Evolutionary conservation across 2,888 invertebrate genomes (phyloP).

Genomic region (Cactoblastis cactorum): DNA sequence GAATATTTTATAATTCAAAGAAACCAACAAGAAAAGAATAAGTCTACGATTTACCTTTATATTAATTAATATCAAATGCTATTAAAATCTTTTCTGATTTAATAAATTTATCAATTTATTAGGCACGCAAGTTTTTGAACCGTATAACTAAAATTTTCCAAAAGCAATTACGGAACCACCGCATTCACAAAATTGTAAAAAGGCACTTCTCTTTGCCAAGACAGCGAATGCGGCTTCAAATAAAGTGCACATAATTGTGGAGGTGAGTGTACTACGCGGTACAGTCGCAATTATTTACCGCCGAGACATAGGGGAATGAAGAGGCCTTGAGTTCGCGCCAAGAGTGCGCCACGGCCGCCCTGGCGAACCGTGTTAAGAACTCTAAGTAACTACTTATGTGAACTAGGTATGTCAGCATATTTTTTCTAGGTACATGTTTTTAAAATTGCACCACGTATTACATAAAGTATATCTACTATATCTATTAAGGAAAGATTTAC

Average conservation of each 20-base stretch:
- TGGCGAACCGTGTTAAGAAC: constrained; percentile 47
- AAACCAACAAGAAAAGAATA: too few species aligned
- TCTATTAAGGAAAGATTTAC: too few species aligned
- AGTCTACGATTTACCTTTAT: too few species aligned
- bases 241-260: constrained; percentile 71
- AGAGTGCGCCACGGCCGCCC: constrained; percentile 45
- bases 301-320: constrained; percentile 70
- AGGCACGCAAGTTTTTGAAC: too few species aligned
- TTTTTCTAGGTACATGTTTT: background rate
- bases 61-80: too few species aligned
- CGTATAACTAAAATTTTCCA: background rate
- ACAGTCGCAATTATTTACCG: constrained; percentile 70
- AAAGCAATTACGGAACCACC: background rate
- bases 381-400: constrained; percentile 32
- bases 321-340: constrained; percentile 61
- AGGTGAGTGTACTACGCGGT: constrained; percentile 54
- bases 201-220: constrained; percentile 19
- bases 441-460: background rate
- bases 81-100: too few species aligned
- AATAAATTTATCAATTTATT: too few species aligned
- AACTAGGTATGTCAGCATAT: constrained; percentile 3
- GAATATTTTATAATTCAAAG: too few species aligned
- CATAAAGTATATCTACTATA: background rate
- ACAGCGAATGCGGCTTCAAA: constrained; percentile 45
- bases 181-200: constrained; percentile 1